Evolutionary conservation across 2,797 vertebrate species (phyloP), one percentile per base, ranked within the genome.

Genomic region (Xiphorhynchus erythropygius): DNA sequence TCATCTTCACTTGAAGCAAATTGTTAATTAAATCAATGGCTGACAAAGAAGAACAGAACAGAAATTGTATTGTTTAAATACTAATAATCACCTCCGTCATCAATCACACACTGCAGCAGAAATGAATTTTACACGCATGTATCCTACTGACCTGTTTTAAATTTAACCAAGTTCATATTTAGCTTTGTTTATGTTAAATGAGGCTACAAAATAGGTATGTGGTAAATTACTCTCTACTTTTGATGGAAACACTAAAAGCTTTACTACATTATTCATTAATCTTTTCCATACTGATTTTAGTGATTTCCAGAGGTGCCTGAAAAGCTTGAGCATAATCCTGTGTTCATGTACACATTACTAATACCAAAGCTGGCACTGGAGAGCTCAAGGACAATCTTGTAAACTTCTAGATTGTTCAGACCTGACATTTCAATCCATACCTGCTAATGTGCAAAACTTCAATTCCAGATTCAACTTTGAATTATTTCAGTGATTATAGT

Each of bases 1-100:
- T 99, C 99, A 99, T 99, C 98, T 99, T 99, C 96, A 99, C 99
- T 98, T 99, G 99, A 90, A 99, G 99, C 87, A 99, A 98, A 97
- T 99, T 99, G 97, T 99, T 99, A 98, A 99, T 99, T 96, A 99
- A 98, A 97, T 99, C 99, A 94, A 99, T 99, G 81, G 99, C 99
- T 99, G 97, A 28, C 35, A 87, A 67, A 79, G 55, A 90, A 85
- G 24, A 83, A 95, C 33, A 93, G 73, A 95, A 89, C 67, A 87
- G 92, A 96, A 85, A 63, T 44, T 39, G 47, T 1, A 23, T 19
- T 63, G 16, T 63, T 94, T 77, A 83, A 80, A 71, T 65, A 92
- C 9, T 30, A 63, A 86, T 30, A 63, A 86, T 65, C 24, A 90
- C 28, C 21, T 87, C 27, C 27, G 16, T 55, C 46, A 79, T 59